Evolutionary conservation across 2,113 vertebrate species (phyloP).

Genomic region (Ramphastos sulfuratus): DNA sequence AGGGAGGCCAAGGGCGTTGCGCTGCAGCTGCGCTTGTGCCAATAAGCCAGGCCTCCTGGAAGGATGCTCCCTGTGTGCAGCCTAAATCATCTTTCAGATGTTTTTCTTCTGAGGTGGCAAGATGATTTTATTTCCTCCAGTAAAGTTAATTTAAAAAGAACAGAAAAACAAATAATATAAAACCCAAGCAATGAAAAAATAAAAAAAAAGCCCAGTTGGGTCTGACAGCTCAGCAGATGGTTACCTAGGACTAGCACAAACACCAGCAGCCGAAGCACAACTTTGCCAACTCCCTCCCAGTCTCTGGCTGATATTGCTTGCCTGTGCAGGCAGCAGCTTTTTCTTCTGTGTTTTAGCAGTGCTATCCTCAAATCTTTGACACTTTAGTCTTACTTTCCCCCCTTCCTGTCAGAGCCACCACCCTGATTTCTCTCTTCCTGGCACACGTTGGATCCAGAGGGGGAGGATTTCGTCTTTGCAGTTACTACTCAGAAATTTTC

Average conservation of each 20-base stretch:
- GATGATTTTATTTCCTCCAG: not conserved
- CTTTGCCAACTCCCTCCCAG: not conserved
- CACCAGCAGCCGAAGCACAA: not conserved
- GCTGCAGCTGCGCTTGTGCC: not conserved
- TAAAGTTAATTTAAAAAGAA: conserved; percentile 14
- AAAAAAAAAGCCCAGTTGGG: not conserved
- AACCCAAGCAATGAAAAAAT: not conserved
- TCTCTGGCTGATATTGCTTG: not conserved
- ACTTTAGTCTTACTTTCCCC: not conserved
- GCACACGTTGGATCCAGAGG: not conserved
- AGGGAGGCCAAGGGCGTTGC: not conserved
- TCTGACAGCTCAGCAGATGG: conserved; percentile 39
- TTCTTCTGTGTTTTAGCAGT: not conserved
- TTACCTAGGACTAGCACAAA: conserved; percentile 18
- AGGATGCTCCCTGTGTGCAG: not conserved
- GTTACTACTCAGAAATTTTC: not conserved
- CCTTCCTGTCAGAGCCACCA: not conserved
- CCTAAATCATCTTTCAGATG: not conserved
- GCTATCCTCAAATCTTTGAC: not conserved
- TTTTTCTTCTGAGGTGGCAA: not conserved
- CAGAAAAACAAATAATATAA: conserved; percentile 9
- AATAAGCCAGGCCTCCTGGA: not conserved
- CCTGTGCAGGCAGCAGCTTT: not conserved
- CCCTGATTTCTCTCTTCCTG: not conserved
- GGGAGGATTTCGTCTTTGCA: not conserved